phyloP scores from a whole-genome alignment of 2,888 invertebrate species.

The Lacanobia wlatinum region DNA sequence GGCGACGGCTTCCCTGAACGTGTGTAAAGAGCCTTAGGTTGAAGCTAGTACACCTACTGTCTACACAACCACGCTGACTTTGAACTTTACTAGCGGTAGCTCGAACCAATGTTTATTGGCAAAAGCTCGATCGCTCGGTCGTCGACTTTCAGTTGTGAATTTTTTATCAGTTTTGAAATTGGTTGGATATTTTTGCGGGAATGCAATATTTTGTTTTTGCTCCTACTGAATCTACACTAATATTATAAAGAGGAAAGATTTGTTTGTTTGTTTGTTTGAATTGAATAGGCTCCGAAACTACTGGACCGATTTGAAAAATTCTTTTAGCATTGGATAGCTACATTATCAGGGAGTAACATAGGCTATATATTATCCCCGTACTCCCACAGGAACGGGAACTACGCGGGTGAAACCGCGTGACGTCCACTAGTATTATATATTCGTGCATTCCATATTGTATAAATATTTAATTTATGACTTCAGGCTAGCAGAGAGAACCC shows the following conservation, averaged over 20 bases:
- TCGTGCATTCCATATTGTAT: not conserved
- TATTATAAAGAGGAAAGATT: too few relatives aligned
- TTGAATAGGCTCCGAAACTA: too few relatives aligned
- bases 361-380: too few relatives aligned
- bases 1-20: not conserved
- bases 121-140: not conserved
- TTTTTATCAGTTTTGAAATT: not conserved
- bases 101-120: slow-evolving; percentile 41
- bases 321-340: too few relatives aligned
- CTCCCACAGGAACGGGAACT: too few relatives aligned
- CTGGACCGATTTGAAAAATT: too few relatives aligned
- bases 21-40: slow-evolving; percentile 23
- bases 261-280: too few relatives aligned
- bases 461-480: not conserved
- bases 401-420: too few relatives aligned
- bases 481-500: not conserved
- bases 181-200: not conserved
- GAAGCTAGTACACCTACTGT: slow-evolving; percentile 5
- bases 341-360: too few relatives aligned
- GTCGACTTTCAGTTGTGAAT: not conserved
- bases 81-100: slow-evolving; percentile 49
- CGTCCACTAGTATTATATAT: too few relatives aligned
- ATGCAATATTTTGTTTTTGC: not conserved
- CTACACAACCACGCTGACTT: slow-evolving; percentile 32
- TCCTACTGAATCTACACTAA: not conserved